Conservation (phyloP, 30 jellyfish, hydroid and myxozoan species). For the Pelagia noctiluca region DNA sequence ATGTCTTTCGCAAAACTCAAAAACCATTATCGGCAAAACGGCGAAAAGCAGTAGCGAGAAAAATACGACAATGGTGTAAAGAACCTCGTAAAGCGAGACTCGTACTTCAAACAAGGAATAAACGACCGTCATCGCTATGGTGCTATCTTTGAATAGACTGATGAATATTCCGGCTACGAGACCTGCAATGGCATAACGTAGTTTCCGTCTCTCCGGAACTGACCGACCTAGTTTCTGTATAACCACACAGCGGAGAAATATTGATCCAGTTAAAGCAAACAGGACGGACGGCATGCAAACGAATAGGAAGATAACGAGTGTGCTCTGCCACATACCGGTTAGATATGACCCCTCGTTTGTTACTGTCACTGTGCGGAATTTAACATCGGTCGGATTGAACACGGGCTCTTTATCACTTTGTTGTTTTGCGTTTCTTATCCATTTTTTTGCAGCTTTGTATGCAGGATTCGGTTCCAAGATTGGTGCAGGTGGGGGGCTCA, state of each 20-base stretch:
- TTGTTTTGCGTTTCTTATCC: conserved; percentile 64
- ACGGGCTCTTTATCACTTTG: conserved; percentile 70
- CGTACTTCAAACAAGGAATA: not conserved
- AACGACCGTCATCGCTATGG: conserved; percentile 22
- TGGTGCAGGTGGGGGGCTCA: too few relatives aligned
- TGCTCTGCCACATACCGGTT: conserved; percentile 54
- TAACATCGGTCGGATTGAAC: conserved; percentile 32
- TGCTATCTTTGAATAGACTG: conserved; percentile 63
- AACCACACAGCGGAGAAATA: conserved; percentile 30
- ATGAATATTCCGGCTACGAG: conserved; percentile 12
- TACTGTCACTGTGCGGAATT: conserved; percentile 20
- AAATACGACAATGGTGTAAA: conserved; percentile 22
- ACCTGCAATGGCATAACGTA: not conserved
- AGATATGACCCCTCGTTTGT: conserved; percentile 25
- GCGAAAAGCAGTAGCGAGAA: conserved; percentile 31
- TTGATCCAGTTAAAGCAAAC: conserved; percentile 41
- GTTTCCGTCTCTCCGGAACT: conserved; percentile 34
- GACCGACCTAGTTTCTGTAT: conserved; percentile 60
- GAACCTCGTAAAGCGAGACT: conserved; percentile 34
- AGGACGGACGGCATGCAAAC: conserved; percentile 49
- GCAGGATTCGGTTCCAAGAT: too few relatives aligned
- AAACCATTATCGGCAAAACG: conserved; percentile 42
- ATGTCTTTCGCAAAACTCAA: conserved; percentile 32
- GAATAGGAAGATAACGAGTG: not conserved
- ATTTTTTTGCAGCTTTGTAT: too few relatives aligned